Evolutionary conservation across 1,140 invertebrate genomes (phyloP).

Genomic region (Cherax quadricarinatus): DNA sequence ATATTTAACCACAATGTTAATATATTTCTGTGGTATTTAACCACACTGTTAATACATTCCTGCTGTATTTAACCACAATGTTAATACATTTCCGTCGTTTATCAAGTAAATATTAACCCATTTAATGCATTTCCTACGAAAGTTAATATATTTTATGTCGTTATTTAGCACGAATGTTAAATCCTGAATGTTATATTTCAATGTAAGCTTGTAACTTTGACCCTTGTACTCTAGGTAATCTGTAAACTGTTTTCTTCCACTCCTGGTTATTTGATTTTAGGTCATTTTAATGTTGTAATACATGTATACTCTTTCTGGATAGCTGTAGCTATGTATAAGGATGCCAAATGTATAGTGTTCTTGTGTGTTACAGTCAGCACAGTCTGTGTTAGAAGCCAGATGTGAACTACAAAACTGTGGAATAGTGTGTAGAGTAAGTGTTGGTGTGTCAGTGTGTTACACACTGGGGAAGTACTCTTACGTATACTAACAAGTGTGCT

Average conservation of each 20-base stretch:
- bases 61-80: too few relatives aligned
- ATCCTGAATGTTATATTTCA: not conserved
- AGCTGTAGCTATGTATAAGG: too few relatives aligned
- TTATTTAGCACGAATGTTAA: not conserved
- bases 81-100: too few relatives aligned
- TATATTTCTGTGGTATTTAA: too few relatives aligned
- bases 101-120: too few relatives aligned
- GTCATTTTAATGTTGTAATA: not conserved
- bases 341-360: not conserved
- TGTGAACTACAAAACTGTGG: conserved; percentile 8
- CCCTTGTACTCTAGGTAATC: not conserved
- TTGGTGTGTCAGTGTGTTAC: not conserved
- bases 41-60: too few relatives aligned
- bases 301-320: not conserved
- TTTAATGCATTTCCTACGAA: too few relatives aligned
- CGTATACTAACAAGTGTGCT: not conserved
- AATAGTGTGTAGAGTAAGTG: conserved; percentile 43
- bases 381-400: conserved; percentile 42
- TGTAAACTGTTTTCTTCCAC: not conserved
- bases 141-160: not conserved
- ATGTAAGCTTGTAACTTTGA: not conserved
- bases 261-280: not conserved
- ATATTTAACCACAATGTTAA: too few relatives aligned
- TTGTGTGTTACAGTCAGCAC: conserved; percentile 53
- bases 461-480: not conserved